These are phyloP conservation scores for Chrysopa pallens DNA, from an alignment of 1,140 invertebrate genomes.

Conservation along the genomic window DNA sequence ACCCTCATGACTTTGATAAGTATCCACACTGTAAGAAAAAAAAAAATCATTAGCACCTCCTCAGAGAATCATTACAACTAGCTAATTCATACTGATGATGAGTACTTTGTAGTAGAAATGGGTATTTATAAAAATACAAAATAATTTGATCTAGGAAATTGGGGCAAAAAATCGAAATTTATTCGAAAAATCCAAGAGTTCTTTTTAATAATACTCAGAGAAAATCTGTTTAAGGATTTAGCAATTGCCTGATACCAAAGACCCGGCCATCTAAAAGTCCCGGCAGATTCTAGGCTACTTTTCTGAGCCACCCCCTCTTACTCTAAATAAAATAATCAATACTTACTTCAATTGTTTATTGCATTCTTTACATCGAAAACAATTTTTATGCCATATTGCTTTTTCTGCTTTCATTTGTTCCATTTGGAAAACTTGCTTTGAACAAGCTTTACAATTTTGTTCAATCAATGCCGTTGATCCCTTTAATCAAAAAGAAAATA, in stretches of 20 bases:
- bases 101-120: no score
- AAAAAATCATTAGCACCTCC: conserved; percentile 1
- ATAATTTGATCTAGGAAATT: no score
- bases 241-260: no score
- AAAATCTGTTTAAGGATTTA: no score
- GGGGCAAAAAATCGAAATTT: no score
- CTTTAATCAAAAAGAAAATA: conserved; percentile 5
- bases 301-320: no score
- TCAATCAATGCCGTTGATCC: conserved; percentile 18
- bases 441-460: conserved; percentile 54
- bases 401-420: conserved; percentile 80
- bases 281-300: no score
- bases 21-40: conserved; percentile 58
- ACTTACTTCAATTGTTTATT: conserved; percentile 72
- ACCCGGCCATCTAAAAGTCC: no score
- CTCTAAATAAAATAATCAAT: neutral
- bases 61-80: conserved; percentile 2
- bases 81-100: no score
- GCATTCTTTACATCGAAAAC: conserved; percentile 78
- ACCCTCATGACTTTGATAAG: conserved; percentile 76
- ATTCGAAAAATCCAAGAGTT: no score
- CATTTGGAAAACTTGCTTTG: conserved; percentile 86
- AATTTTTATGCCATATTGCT: conserved; percentile 76
- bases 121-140: no score
- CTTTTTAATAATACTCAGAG: no score